Base-by-base conservation (phyloP, 2,113 vertebrate genomes). In the Sylvilagus bachmani region DNA sequence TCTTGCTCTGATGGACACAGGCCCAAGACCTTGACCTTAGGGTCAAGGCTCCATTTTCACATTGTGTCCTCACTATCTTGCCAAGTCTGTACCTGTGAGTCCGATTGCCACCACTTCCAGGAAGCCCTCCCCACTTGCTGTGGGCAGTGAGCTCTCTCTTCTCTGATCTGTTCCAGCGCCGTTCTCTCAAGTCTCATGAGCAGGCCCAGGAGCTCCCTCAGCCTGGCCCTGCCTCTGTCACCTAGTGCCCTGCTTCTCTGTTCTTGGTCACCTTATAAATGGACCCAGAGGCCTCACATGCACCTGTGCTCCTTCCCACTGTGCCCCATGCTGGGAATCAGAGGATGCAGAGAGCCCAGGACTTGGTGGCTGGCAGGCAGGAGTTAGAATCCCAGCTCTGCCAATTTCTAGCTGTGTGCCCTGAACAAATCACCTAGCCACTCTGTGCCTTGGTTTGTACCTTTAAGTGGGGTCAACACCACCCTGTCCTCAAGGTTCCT, bases 71-170 rank as follows among this genome's bases (percentile, higher is more conserved):
- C 55, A 61, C 31, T 69, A 9, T 87, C 31, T 1, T 16, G 9
- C 36, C 27, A 44, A 4, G 17, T 53, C 58, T 78, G 22, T 1
- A 53, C 5, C 31, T 78, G 17, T 74, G 21, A 36, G n/a, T 62
- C 24, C 19, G 58, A 44, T 82, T 64, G 44, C 44, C 3, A 62
- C 73, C 58, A 74, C 73, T 36, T 62, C n/a, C 77, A 73, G 83
- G 78, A 90, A 95, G 88, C 38, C 70, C 66, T 75, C 73, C 24
- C 29, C 73, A 66, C 36, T 67, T 91, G 31, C 71, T 96, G 24
- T 25, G 82, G 64, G 78, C 36, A 7, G 3, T 12, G 27, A 67
- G 33, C 27, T 67, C 58, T 93, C 58, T 51, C 14, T 69, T 64
- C 66, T 74, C 49, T 51, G 49, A 74, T 13, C 14, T 6, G 4